Conservation (phyloP, 2,888 invertebrate species). For the Eilema caniola region DNA sequence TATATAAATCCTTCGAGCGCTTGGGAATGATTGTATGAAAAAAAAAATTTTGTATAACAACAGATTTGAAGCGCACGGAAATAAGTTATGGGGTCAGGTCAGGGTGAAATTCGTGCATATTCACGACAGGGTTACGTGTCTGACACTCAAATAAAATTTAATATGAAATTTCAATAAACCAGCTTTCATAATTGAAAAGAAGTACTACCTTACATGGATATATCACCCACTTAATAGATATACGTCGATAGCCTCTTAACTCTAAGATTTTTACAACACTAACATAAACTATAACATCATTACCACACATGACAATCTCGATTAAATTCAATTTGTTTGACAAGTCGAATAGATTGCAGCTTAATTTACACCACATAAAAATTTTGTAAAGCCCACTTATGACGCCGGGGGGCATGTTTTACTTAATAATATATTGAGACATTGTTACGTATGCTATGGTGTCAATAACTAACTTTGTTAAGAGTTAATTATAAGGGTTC, state of each 20-base stretch:
- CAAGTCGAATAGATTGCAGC: not conserved
- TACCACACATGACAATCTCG: conserved; percentile 1
- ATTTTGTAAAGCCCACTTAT: conserved; percentile 29
- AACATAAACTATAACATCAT: conserved; percentile 2
- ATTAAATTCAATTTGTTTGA: conserved; percentile 12
- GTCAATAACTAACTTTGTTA: conserved; percentile 12
- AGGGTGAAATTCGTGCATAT: not conserved
- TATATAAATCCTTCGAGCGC: too few species aligned
- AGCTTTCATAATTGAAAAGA: not conserved
- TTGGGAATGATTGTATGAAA: too few species aligned
- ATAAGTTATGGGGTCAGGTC: not conserved
- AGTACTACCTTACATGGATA: not conserved
- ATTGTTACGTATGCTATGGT: conserved; percentile 21
- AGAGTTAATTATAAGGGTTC: conserved; percentile 1
- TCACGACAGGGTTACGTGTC: not conserved
- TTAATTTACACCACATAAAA: not conserved
- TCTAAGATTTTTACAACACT: not conserved
- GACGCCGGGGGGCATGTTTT: conserved; percentile 31
- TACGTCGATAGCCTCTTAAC: not conserved
- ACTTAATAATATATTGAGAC: conserved; percentile 28
- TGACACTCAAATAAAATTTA: not conserved
- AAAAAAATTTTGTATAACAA: too few species aligned
- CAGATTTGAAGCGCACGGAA: too few species aligned
- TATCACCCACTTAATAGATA: not conserved
- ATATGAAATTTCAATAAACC: not conserved